Conservation (phyloP, 1,140 invertebrate genomes). For the Heliconius hermathena region DNA sequence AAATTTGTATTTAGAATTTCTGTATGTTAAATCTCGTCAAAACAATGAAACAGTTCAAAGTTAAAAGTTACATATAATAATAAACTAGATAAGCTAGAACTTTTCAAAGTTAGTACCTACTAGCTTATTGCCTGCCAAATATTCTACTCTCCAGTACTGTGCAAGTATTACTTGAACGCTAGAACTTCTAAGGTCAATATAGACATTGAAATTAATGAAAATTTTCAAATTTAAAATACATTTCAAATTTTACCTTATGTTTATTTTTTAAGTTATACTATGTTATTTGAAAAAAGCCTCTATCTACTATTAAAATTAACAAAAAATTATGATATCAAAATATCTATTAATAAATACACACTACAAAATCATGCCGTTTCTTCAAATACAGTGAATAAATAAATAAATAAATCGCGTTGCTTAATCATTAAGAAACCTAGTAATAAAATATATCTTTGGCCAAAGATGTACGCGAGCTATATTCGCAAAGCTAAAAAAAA, state of each 20-base stretch:
- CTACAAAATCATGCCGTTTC: neutral
- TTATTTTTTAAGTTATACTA: too few relatives aligned
- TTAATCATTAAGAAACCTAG: neutral
- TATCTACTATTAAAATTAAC: too few relatives aligned
- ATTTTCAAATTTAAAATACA: neutral
- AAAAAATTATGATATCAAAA: too few relatives aligned
- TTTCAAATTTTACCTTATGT: neutral
- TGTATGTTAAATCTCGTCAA: neutral
- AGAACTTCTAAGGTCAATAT: conserved; percentile 5
- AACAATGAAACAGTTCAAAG: neutral
- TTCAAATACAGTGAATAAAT: neutral
- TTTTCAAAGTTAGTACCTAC: neutral
- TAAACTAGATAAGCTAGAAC: neutral
- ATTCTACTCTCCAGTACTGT: neutral
- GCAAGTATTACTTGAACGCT: neutral
- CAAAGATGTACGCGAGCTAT: conserved; percentile 50
- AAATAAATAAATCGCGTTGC: conserved; percentile 10
- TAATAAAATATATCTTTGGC: conserved; percentile 46
- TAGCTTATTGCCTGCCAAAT: neutral
- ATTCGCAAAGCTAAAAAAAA: conserved; percentile 40
- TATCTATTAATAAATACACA: neutral
- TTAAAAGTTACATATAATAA: conserved; percentile 4
- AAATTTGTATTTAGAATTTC: too few relatives aligned
- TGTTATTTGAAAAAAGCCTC: neutral
- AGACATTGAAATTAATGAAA: neutral